These are phyloP conservation scores for Eurytoma adleriae DNA, from an alignment of 2,888 invertebrate species.

Conservation along the genomic window DNA sequence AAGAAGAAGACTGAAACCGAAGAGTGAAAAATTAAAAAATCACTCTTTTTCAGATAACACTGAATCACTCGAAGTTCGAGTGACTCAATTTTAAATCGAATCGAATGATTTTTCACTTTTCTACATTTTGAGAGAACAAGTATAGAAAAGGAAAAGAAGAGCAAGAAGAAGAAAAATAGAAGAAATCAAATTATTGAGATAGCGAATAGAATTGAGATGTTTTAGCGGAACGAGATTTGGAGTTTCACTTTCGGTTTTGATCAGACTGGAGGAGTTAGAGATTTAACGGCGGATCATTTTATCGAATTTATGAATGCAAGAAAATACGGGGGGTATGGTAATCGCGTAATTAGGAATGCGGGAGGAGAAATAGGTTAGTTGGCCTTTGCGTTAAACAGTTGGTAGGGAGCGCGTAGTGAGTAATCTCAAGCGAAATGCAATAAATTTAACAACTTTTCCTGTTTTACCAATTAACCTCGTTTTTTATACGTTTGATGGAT, in stretches of 20 bases:
- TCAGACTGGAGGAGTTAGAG: not conserved
- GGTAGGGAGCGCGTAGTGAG: slow-evolving; percentile 22
- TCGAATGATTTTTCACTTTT: too few species aligned
- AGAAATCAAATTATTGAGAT: too few species aligned
- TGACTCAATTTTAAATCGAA: too few species aligned
- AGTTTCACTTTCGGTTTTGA: not conserved
- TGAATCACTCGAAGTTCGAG: too few species aligned
- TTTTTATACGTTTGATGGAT: slow-evolving; percentile 29
- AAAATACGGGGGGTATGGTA: slow-evolving; percentile 4
- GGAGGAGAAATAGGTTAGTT: slow-evolving; percentile 50
- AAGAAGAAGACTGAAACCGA: too few species aligned
- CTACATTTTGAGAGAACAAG: too few species aligned
- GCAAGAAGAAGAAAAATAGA: too few species aligned
- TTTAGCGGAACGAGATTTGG: not conserved
- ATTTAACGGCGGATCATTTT: too few species aligned
- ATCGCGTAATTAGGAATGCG: slow-evolving; percentile 41
- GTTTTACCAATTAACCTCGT: slow-evolving; percentile 45
- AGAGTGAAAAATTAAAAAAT: too few species aligned
- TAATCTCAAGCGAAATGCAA: slow-evolving; percentile 37
- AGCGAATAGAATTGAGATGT: not conserved
- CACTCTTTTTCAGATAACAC: too few species aligned
- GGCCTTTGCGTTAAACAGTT: slow-evolving; percentile 28
- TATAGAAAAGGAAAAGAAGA: too few species aligned
- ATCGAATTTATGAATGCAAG: not conserved
- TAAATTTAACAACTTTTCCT: slow-evolving; percentile 42